A percentile compares a stretch with the other conserved stretches of the same genome.
Evolutionary conservation across 2,113 vertebrate species (phyloP).

Genomic region (Thinocorus orbignyianus): DNA sequence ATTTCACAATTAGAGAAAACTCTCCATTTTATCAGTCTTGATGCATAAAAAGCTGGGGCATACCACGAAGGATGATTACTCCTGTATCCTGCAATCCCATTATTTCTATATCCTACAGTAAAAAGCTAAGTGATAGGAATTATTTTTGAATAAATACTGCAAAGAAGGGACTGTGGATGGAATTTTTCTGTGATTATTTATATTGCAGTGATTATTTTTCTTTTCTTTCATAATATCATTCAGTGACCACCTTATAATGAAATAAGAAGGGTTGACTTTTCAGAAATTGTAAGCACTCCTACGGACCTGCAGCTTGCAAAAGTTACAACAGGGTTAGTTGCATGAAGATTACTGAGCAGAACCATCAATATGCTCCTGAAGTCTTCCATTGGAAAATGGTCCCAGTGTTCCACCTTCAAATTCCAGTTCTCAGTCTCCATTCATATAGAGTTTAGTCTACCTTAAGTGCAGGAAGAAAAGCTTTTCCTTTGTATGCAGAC

Average conservation of each 20-base stretch:
- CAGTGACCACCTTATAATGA: neutral
- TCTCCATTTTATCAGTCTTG: neutral
- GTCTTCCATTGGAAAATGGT: neutral
- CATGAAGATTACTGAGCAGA: neutral
- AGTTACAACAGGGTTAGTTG: neutral
- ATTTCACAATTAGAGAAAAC: neutral
- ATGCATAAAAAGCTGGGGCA: neutral
- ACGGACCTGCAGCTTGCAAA: neutral
- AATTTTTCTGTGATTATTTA: neutral
- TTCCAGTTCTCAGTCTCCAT: neutral
- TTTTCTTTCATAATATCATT: neutral
- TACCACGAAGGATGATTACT: neutral
- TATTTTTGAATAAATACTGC: neutral
- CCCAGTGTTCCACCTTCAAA: neutral
- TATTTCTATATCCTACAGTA: neutral
- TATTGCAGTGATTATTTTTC: neutral
- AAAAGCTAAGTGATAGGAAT: neutral
- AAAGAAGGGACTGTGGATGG: neutral
- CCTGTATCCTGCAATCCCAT: neutral
- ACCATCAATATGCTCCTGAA: neutral
- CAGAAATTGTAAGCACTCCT: neutral
- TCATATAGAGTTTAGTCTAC: neutral
- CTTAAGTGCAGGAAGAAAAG: neutral
- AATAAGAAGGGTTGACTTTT: neutral
- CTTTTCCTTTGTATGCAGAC: neutral